phyloP scores from a whole-genome alignment of 2,797 vertebrate genomes.

The Anabacerthia variegaticeps region DNA sequence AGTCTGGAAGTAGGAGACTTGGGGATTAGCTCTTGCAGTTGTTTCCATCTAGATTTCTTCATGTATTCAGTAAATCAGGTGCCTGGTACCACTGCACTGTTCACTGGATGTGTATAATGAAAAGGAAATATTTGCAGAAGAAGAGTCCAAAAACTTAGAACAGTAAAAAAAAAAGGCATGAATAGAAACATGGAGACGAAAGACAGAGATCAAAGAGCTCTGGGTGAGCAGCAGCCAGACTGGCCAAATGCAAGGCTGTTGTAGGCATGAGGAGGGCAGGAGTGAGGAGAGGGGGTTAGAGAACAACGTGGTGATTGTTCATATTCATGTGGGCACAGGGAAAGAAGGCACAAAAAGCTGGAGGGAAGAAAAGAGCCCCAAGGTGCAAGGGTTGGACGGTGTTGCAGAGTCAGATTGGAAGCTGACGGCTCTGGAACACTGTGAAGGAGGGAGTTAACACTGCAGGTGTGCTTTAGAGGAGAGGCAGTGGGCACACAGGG shows the following conservation, averaged over 20 bases:
- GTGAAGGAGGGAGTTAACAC: background rate
- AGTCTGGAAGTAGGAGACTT: background rate
- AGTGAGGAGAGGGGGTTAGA: background rate
- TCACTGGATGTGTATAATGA: background rate
- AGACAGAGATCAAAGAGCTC: background rate
- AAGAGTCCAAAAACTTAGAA: background rate
- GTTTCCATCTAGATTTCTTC: background rate
- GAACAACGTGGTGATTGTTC: background rate
- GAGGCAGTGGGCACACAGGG: background rate
- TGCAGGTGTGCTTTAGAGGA: background rate
- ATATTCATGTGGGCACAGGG: background rate
- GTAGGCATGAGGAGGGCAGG: background rate
- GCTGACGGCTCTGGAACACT: background rate
- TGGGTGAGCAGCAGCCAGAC: background rate
- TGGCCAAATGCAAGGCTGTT: background rate
- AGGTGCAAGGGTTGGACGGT: background rate
- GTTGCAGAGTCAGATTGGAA: accelerated
- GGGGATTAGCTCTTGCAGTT: background rate
- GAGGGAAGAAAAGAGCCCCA: background rate
- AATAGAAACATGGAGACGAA: background rate
- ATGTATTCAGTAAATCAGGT: background rate
- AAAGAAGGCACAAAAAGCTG: background rate
- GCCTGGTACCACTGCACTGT: background rate
- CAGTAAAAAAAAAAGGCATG: background rate
- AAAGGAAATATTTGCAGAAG: background rate